phyloP scores from a whole-genome alignment of 2,888 invertebrate species.

The Xestia ashworthii region DNA sequence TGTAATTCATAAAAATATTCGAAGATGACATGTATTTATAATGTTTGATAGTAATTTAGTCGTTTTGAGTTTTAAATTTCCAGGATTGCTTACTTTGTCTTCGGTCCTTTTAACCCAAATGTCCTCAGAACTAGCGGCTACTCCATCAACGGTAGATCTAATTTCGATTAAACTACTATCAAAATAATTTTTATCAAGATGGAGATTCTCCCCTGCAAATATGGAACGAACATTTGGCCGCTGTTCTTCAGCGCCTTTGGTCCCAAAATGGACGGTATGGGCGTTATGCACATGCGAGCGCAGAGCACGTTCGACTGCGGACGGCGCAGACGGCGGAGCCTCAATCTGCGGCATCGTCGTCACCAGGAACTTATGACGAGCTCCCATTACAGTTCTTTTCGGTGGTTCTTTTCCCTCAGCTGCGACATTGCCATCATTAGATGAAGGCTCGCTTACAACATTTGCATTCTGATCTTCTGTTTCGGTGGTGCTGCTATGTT shows the following conservation, averaged over 20 bases:
- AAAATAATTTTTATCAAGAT: constrained; percentile 95
- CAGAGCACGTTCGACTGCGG: constrained; percentile 87
- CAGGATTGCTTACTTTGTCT: constrained; percentile 89
- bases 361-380: constrained; percentile 85
- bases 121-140: constrained; percentile 92
- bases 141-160: constrained; percentile 93
- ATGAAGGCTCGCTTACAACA: constrained; percentile 50
- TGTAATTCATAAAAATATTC: constrained; percentile 60
- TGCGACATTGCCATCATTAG: constrained; percentile 40
- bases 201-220: constrained; percentile 91
- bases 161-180: constrained; percentile 96
- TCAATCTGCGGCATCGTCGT: constrained; percentile 80
- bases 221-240: constrained; percentile 92
- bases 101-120: constrained; percentile 93
- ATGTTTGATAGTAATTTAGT: not conserved
- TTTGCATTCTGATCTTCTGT: constrained; percentile 67
- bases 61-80: not conserved
- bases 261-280: constrained; percentile 93
- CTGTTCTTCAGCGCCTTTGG: constrained; percentile 89
- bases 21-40: not conserved
- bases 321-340: constrained; percentile 76
- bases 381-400: constrained; percentile 85
- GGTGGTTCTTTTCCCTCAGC: constrained; percentile 80
- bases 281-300: constrained; percentile 89
- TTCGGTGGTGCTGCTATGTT: constrained; percentile 62